Evolutionary conservation across 1,140 invertebrate species (phyloP).

Genomic region (Brachionus angularis): DNA sequence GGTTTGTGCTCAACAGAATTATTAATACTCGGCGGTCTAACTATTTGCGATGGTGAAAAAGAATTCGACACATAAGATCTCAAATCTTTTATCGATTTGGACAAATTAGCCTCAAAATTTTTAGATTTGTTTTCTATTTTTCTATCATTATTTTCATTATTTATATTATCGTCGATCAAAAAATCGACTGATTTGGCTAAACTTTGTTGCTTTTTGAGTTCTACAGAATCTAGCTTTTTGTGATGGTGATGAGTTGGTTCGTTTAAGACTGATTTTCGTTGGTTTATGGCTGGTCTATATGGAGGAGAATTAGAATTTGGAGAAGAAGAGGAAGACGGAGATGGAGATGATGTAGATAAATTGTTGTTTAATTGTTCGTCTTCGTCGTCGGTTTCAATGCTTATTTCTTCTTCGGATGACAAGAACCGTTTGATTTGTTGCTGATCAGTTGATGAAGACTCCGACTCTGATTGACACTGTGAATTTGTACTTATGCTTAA

Average conservation of each 20-base stretch:
- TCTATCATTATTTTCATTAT: slow-evolving; percentile 1
- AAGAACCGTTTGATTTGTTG: too few relatives aligned
- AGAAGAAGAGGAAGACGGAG: slow-evolving; percentile 11
- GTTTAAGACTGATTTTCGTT: too few relatives aligned
- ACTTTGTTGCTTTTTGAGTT: background rate
- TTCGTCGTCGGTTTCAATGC: slow-evolving; percentile 12
- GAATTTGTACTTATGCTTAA: slow-evolving; percentile 7
- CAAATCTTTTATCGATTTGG: slow-evolving; percentile 28
- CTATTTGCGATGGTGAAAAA: slow-evolving; percentile 39
- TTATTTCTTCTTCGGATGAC: slow-evolving; percentile 14
- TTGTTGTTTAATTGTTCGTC: background rate
- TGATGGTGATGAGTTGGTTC: too few relatives aligned
- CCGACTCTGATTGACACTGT: background rate
- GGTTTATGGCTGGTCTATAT: too few relatives aligned
- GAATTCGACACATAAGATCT: slow-evolving; percentile 15
- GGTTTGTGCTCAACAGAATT: background rate
- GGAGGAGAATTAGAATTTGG: background rate
- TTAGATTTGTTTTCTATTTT: slow-evolving; percentile 29
- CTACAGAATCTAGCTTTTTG: too few relatives aligned
- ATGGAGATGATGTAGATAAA: background rate
- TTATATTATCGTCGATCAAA: too few relatives aligned
- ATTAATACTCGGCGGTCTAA: slow-evolving; percentile 14
- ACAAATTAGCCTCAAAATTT: background rate
- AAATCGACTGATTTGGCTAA: slow-evolving; percentile 30
- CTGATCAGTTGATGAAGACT: slow-evolving; percentile 2